Base-by-base conservation (phyloP, 1,140 invertebrate species). In the Glossosoma conforme region DNA sequence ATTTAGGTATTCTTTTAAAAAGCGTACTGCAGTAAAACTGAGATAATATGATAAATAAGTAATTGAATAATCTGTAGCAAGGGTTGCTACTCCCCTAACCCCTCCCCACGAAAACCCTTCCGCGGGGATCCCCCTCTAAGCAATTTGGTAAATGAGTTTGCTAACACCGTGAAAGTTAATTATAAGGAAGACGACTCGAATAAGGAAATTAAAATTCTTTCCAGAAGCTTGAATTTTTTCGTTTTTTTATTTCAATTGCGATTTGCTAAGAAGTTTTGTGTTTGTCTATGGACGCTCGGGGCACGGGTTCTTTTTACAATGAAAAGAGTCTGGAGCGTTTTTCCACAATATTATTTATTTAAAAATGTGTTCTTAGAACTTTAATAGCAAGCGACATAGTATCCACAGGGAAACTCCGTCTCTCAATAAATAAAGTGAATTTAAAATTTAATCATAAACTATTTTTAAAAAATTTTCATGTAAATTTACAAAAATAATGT, bases 131-230 rank as follows among this genome's bases (percentile, higher is more conserved):
- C 51, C 51, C 56, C 56, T 58, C 52, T 54, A 58, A 58, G 57
- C 48, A 55, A 59, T 59, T 59, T 55, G 52, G 44, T 59, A 59
- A 59, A 59, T 59, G 57, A 59, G 57, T 59, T 59, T 59, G 57
- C 53, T 55, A 59, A 59, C 57, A 59, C 57, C 57, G 57, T 59
- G 53, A 59, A 59, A 59, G 57, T 59, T 59, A 59, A 59, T 59
- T 59, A 59, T 55, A 59, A 51, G 52, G 56, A 58, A 52, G 54
- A 58, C 54, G 51, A 58, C 56, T 58, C 37, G 57, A 59, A 59
- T 55, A 59, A 59, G 57, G 57, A 59, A 59, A 59, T 59, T 59
- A 59, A 59, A 59, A 59, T 54, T 56, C 57, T 55, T 59, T 55
- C 44, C 45, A 30, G 49, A 52, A 57, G 50, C 55, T 57, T 44